A percentile compares a stretch with the other conserved stretches of the same genome.
Conservation (phyloP, 2,113 vertebrate genomes). For the Panthera tigris region DNA sequence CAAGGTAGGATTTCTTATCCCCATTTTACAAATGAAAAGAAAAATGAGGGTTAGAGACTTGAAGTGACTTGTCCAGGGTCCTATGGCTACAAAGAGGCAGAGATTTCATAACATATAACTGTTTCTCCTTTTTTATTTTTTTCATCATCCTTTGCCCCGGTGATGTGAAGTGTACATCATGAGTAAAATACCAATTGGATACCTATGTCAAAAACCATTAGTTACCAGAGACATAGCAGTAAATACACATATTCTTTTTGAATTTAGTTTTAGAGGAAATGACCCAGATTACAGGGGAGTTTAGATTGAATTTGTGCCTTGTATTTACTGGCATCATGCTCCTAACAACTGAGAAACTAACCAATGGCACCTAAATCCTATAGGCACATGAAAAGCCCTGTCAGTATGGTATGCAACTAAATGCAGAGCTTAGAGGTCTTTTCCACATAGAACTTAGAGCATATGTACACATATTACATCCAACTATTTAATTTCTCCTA, state of each 20-base stretch:
- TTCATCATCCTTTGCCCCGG: not conserved
- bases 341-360: not conserved
- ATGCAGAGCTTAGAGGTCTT: not conserved
- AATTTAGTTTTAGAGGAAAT: not conserved
- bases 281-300: not conserved
- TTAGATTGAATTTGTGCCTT: not conserved
- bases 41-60: not conserved
- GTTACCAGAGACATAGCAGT: not conserved
- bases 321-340: not conserved
- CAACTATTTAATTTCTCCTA: conserved; percentile 17
- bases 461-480: not conserved
- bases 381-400: not conserved
- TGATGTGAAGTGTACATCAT: not conserved
- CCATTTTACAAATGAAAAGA: conserved; percentile 19
- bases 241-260: not conserved
- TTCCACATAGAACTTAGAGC: not conserved
- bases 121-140: not conserved
- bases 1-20: not conserved
- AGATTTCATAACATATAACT: not conserved
- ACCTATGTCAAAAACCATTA: not conserved
- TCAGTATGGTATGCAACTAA: not conserved
- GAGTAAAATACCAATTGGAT: conserved; percentile 15
- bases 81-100: not conserved
- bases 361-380: not conserved
- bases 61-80: not conserved